phyloP scores from a whole-genome alignment of 2,113 vertebrate genomes.

The Ivindomyrus marchei region DNA sequence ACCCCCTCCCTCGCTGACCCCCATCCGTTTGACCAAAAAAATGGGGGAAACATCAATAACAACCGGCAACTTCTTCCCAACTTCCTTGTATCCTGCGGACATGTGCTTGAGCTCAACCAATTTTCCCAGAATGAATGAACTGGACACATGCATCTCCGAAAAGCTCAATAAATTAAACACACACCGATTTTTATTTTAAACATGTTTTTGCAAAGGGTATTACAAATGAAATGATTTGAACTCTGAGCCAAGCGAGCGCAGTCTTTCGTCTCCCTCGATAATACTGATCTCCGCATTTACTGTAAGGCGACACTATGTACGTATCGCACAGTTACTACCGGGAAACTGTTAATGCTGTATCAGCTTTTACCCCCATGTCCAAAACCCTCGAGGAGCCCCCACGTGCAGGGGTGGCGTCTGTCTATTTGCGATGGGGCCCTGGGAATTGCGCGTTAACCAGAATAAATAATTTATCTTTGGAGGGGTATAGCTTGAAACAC shows the following conservation, averaged over 20 bases:
- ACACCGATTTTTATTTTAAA: neutral
- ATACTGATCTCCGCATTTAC: neutral
- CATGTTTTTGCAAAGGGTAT: neutral
- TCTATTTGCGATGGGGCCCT: neutral
- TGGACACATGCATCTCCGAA: neutral
- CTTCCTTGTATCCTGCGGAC: neutral
- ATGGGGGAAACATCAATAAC: neutral
- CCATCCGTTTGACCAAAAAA: neutral
- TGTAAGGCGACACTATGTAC: neutral
- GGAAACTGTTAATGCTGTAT: neutral
- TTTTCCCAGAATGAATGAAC: neutral
- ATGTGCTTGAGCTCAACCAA: neutral
- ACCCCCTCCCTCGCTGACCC: neutral
- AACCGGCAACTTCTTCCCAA: no score
- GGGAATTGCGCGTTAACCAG: neutral
- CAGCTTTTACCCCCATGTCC: neutral
- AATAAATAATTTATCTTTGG: neutral
- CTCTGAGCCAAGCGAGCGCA: neutral
- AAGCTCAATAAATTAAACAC: neutral
- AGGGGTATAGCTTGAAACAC: neutral
- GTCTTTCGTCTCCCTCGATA: neutral
- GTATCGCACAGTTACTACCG: neutral
- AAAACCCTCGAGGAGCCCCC: neutral
- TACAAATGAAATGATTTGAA: neutral
- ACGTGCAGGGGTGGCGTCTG: neutral